Evolutionary conservation across 2,113 vertebrate genomes (phyloP).

Genomic region (Noctilio leporinus): DNA sequence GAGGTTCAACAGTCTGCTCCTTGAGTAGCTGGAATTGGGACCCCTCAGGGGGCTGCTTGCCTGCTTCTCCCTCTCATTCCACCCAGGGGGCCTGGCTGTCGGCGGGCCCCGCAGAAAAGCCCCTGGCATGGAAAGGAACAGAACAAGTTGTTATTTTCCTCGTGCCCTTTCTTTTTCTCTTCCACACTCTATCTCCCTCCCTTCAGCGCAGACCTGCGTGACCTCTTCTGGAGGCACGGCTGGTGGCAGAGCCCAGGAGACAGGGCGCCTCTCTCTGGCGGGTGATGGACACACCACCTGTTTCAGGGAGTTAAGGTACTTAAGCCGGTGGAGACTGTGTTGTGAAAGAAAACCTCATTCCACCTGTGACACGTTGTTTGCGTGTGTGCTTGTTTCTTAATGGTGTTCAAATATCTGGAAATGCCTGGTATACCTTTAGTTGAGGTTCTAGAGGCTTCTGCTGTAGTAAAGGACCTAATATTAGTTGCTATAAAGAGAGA

Average conservation of each 20-base stretch:
- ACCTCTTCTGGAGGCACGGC: background rate
- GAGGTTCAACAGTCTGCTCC: background rate
- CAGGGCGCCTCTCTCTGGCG: background rate
- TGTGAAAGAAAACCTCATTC: background rate
- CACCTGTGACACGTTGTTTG: background rate
- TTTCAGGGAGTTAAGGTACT: background rate
- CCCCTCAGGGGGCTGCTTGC: background rate
- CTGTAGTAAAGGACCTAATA: constrained; percentile 61
- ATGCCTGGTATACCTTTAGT: constrained; percentile 29
- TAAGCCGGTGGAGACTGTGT: background rate
- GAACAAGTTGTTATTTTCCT: background rate
- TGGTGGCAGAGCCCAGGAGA: constrained; percentile 5
- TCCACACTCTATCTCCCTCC: background rate
- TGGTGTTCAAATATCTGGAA: constrained; percentile 34
- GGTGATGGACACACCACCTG: too few relatives aligned
- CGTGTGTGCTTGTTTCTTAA: background rate
- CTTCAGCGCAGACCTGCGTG: background rate
- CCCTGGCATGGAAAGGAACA: background rate
- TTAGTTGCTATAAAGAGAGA: constrained; percentile 61
- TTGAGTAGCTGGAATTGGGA: background rate
- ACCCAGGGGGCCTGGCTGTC: background rate
- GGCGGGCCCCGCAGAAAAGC: background rate
- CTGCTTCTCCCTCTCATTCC: background rate
- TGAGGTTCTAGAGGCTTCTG: constrained; percentile 40
- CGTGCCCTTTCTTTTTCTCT: background rate